Evolutionary conservation across 2,888 invertebrate species (phyloP), one percentile per base, ranked within the genome.

Genomic region (Plebejus anna): DNA sequence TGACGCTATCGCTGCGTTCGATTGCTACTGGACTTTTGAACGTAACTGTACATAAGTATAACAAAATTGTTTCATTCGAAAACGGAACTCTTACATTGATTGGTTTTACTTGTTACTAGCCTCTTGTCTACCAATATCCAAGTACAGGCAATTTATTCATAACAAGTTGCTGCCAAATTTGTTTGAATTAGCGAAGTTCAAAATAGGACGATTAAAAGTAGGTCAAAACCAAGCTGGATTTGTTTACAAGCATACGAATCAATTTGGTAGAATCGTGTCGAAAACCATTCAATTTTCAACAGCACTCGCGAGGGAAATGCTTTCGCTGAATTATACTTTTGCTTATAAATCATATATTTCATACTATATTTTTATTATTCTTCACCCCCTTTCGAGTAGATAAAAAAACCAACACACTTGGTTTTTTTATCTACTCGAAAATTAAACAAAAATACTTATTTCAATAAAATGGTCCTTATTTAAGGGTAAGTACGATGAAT

Each of bases 261-360:
- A 71, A 71, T 71, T 71, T 71, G 42, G 42, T 71, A 71, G 11
- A 71, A 71, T 71, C 71, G 71, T 71, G 71, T 71, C 42, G 71
- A 71, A 71, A 71, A 71, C 42, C 22, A 71, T 71, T 71, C 42
- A 42, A 42, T 38, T 71, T 71, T 71, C 42, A 38, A 38, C n/a
- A 22, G 42, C 13, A 22, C 71, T 71, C 71, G 71, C 42, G 42
- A n/a, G 42, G 22, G 42, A 71, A 42, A 66, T 32, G 66, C 66
- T 66, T 66, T 36, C 13, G 13, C 13, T 66, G 32, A 36, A 66
- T 32, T 66, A 66, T 13, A 36, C 66, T 66, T 66, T 66, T 66
- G 4, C 66, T 66, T 32, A 16, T 36, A 66, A 66, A 66, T 66
- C 32, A 66, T 32, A 16, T 66, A 13, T 66, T 32, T 11, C 16